phyloP scores from a whole-genome alignment of 1,140 invertebrate genomes.

The Belonocnema kinseyi region DNA sequence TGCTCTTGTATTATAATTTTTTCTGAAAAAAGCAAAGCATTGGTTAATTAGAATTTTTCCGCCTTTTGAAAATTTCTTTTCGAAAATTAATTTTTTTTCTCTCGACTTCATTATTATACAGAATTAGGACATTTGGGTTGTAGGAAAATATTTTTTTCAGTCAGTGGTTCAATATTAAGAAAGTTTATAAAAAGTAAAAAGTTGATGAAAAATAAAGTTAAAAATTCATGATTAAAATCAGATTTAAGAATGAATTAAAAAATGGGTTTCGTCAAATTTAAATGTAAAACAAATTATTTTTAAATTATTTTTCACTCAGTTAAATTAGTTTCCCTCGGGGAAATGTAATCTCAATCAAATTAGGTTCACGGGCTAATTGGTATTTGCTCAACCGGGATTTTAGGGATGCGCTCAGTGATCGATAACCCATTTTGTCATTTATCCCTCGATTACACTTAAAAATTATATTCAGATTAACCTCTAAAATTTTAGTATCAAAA shows the following conservation, averaged over 20 bases:
- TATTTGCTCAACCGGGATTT: slow-evolving; percentile 14
- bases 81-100: neutral
- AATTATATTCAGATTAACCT: neutral
- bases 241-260: neutral
- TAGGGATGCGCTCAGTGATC: slow-evolving; percentile 4
- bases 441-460: neutral
- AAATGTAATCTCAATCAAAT: neutral
- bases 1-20: too few relatives aligned
- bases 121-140: neutral
- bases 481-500: neutral
- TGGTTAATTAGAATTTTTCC: too few relatives aligned
- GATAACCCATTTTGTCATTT: slow-evolving; percentile 24
- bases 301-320: neutral
- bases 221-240: neutral
- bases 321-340: neutral
- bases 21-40: too few relatives aligned
- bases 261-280: neutral
- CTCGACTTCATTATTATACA: neutral
- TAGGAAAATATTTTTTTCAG: too few relatives aligned
- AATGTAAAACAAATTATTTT: neutral
- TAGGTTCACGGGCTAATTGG: slow-evolving; percentile 6
- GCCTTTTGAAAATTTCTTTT: too few relatives aligned
- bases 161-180: too few relatives aligned
- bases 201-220: too few relatives aligned
- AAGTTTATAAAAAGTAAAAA: too few relatives aligned